Conservation (phyloP, 2,113 vertebrate genomes). For the Alaudala cheleensis region DNA sequence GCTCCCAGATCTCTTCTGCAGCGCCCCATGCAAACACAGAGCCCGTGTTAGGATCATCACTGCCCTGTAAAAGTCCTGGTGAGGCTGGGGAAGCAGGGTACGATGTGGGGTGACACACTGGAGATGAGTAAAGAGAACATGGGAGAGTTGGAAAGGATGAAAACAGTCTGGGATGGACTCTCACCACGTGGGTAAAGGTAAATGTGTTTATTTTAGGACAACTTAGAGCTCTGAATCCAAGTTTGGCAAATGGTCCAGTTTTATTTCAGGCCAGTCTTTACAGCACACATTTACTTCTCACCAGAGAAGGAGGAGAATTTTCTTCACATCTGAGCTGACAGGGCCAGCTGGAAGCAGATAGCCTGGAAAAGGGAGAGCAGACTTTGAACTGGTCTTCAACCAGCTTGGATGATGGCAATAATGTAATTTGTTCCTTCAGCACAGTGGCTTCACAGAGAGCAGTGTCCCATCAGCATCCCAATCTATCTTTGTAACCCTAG, state of each 20-base stretch:
- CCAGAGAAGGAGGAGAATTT: slow-evolving; percentile 1
- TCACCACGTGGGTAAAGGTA: not conserved
- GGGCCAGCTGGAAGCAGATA: slow-evolving; percentile 8
- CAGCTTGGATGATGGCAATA: not conserved
- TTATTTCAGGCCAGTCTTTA: slow-evolving; percentile 15
- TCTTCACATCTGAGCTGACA: slow-evolving; percentile 1
- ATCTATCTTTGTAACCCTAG: not conserved
- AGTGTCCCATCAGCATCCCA: not conserved
- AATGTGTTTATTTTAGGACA: slow-evolving; percentile 17
- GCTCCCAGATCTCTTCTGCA: not conserved
- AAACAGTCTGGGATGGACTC: not conserved
- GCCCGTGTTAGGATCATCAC: not conserved
- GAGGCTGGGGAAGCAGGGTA: not conserved
- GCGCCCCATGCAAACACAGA: not conserved
- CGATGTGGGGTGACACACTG: not conserved
- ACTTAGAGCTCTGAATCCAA: not conserved
- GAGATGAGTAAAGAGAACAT: not conserved
- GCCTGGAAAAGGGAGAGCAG: not conserved
- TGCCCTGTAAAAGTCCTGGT: not conserved
- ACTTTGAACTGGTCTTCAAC: not conserved
- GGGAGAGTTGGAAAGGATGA: not conserved
- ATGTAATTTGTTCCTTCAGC: not conserved
- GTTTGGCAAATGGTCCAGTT: slow-evolving; percentile 7
- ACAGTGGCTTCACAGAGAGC: not conserved
- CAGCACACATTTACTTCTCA: not conserved